These are phyloP conservation scores for Poeciliopsis turrubarensis DNA, from an alignment of 2,113 vertebrate genomes.

Conservation along the genomic window DNA sequence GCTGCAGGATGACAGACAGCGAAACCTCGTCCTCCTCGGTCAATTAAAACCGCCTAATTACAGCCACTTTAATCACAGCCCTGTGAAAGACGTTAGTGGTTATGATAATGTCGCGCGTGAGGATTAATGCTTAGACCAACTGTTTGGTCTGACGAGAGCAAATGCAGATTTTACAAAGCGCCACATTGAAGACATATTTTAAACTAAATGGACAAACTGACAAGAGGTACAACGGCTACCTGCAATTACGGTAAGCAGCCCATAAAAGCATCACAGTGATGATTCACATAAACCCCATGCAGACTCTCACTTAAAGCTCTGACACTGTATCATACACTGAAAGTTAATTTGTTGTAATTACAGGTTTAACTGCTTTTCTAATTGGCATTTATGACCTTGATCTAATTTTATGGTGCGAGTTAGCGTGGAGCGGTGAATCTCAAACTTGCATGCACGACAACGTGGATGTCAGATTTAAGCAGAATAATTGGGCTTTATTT, in stretches of 20 bases:
- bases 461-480: slow-evolving; percentile 21
- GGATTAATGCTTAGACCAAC: slow-evolving; percentile 32
- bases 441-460: neutral
- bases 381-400: slow-evolving; percentile 4
- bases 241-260: slow-evolving; percentile 22
- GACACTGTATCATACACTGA: neutral
- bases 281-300: neutral
- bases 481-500: slow-evolving; percentile 4
- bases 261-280: slow-evolving; percentile 4
- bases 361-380: slow-evolving; percentile 4
- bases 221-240: neutral
- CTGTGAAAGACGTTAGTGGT: slow-evolving; percentile 39
- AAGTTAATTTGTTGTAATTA: neutral
- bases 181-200: slow-evolving; percentile 27
- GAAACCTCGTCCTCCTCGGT: slow-evolving; percentile 10
- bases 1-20: neutral
- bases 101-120: slow-evolving; percentile 43
- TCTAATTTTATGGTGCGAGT: neutral
- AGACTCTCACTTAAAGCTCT: neutral
- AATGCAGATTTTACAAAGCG: slow-evolving; percentile 7
- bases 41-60: slow-evolving; percentile 50
- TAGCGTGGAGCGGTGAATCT: slow-evolving; percentile 1
- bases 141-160: slow-evolving; percentile 47
- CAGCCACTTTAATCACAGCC: slow-evolving; percentile 49
- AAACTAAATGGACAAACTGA: slow-evolving; percentile 21